Evolutionary conservation across 2,797 vertebrate genomes (phyloP).

Genomic region (Sebastes flavidus): DNA sequence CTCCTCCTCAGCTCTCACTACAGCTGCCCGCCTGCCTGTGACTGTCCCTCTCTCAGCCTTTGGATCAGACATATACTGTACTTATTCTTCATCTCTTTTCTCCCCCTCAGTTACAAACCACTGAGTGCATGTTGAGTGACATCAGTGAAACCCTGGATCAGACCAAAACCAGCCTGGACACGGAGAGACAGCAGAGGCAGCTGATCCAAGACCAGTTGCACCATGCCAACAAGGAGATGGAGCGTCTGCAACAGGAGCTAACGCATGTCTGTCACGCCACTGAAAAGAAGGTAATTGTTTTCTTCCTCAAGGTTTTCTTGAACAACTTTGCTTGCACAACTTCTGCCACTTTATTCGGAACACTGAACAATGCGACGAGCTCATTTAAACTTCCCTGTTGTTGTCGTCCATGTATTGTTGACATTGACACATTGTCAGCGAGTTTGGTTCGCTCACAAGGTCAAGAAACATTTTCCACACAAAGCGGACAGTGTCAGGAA

Average conservation of each 20-base stretch:
- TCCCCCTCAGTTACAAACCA: constrained; percentile 43
- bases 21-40: background rate
- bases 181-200: constrained; percentile 31
- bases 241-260: constrained; percentile 46
- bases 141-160: constrained; percentile 37
- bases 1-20: constrained; percentile 4
- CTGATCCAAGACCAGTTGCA: constrained; percentile 55
- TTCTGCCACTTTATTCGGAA: background rate
- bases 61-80: background rate
- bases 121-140: constrained; percentile 20
- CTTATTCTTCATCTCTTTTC: constrained; percentile 1
- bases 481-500: constrained; percentile 15
- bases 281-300: constrained; percentile 64
- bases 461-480: constrained; percentile 28
- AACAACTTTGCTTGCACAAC: background rate
- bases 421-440: constrained; percentile 14
- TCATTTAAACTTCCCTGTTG: constrained; percentile 7
- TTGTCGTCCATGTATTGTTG: constrained; percentile 16
- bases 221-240: constrained; percentile 27
- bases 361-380: background rate
- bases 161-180: constrained; percentile 24
- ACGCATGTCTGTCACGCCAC: background rate
- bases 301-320: constrained; percentile 19
- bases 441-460: constrained; percentile 18
- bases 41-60: constrained; percentile 4